Evolutionary conservation across 2,113 vertebrate genomes (phyloP), one percentile per base, ranked within the genome.

Genomic region (Sander lucioperca): DNA sequence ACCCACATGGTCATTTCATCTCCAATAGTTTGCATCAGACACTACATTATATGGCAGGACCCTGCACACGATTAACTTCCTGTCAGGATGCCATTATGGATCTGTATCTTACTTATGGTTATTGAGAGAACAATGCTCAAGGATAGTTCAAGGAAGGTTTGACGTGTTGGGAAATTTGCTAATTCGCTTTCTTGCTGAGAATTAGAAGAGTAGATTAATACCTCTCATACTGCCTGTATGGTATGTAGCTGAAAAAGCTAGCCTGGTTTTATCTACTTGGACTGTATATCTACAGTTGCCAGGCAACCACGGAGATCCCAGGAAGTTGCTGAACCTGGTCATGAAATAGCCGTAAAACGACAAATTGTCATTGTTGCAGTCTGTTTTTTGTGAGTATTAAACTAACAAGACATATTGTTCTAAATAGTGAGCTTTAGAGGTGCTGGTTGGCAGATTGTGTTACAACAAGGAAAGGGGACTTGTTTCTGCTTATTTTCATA

Each of bases 1-100:
- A 62, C 56, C 70, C 45, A 68, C 67, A 72, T 68, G 61, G 61
- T 21, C 23, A 23, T 73, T 69, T 77, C 14, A 33, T 47, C 25
- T 66, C 64, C 3, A 6, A 59, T 64, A 16, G 48, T 72, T 68
- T 59, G 25, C 63, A 68, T 72, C 25, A 71, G 58, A 83, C 18
- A n/a, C 61, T 30, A 59, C 51, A 25, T 39, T 51, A 77, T 62
- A 25, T 54, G 23, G 33, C 56, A 45, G 16, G 16, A 63, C 13
- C 14, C 10, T 48, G 47, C 8, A 25, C 21, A 45, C 2, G 7
- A 63, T n/a, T 21, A 39, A n/a, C 61, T 63, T 36, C 61, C 61
- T 65, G 62, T 13, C 39, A 45, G 39, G 21, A 16, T 65, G 21
- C 33, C 30, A 39, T 59, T 68, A 33, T 33, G 13, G 30, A 39